phyloP scores from a whole-genome alignment of 2,888 invertebrate species.

The Lepeophtheirus nordmannii region DNA sequence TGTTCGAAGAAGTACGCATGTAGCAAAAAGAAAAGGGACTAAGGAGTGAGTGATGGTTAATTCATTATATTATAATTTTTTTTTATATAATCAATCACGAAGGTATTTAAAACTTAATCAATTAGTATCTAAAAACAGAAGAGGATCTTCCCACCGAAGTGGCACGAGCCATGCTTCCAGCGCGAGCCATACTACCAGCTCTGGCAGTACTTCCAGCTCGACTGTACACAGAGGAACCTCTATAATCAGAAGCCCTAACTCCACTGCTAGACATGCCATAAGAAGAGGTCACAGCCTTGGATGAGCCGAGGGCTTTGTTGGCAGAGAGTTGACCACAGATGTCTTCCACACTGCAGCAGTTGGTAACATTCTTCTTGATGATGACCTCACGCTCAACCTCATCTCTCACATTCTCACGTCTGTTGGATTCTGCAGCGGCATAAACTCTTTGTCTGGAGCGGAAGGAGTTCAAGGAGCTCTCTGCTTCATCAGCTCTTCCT shows the following conservation, averaged over 20 bases:
- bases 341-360: neutral
- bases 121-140: conserved; percentile 23
- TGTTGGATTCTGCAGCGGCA: conserved; percentile 15
- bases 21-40: neutral
- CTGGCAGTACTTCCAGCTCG: conserved; percentile 10
- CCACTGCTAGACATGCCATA: neutral
- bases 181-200: conserved; percentile 16
- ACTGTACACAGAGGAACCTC: conserved; percentile 7
- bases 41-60: no score
- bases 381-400: conserved; percentile 21
- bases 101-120: neutral
- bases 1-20: neutral
- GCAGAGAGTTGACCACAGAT: conserved; percentile 4
- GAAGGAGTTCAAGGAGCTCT: conserved; percentile 21
- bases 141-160: conserved; percentile 15
- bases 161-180: conserved; percentile 10
- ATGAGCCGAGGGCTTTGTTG: neutral
- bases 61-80: neutral
- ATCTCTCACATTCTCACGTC: conserved; percentile 18
- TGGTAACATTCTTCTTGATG: conserved; percentile 22
- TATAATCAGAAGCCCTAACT: neutral
- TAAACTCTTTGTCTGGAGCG: conserved; percentile 20
- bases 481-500: conserved; percentile 28
- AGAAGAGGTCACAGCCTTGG: neutral
- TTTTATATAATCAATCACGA: neutral